Evolutionary conservation across 2,797 vertebrate genomes (phyloP), one percentile per base, ranked within the genome.

Genomic region (Somateria mollissima): DNA sequence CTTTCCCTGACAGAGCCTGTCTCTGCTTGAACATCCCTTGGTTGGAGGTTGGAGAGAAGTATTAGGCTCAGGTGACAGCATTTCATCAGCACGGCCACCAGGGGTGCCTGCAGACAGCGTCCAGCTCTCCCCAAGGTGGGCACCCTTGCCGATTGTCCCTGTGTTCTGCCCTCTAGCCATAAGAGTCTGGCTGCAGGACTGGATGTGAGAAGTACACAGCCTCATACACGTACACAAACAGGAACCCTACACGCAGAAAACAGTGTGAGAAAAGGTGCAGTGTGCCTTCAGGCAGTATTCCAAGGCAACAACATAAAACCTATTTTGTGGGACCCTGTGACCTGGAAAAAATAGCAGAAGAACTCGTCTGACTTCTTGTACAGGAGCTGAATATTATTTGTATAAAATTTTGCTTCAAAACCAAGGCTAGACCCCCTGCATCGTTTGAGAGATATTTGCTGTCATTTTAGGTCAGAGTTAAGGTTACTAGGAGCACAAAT

Each of bases 131-230:
- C 32, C 47, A 60, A 9, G 62, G 24, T 25, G 41, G 18, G 58
- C 18, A 64, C 17, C 49, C n/a, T 15, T 56, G 37, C 18, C 3
- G 3, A 8, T 16, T 12, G 9, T 75, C 36, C 39, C 15, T 0
- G 0, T 21, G 37, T 32, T 32, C 37, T 71, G 54, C 72, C 22
- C 8, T 47, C 43, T 13, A 11, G 2, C 71, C 0, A 0, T 22
- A 36, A 66, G 34, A 10, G 17, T 22, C 51, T 62, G 71, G 45
- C 9, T 36, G 57, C n/a, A 36, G 34, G 32, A 37, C 43, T 51
- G 57, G 28, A 30, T 18, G 21, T 32, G 43, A 30, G 30, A 45
- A 22, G 41, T 16, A 22, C 62, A 22, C 32, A 7, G 37, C 71
- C 67, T 82, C 54, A 10, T 4, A 28, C 7, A 2, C 17, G 61